Conservation (phyloP, 2,797 vertebrate species). For the Typhlichthys eigenmanni region DNA sequence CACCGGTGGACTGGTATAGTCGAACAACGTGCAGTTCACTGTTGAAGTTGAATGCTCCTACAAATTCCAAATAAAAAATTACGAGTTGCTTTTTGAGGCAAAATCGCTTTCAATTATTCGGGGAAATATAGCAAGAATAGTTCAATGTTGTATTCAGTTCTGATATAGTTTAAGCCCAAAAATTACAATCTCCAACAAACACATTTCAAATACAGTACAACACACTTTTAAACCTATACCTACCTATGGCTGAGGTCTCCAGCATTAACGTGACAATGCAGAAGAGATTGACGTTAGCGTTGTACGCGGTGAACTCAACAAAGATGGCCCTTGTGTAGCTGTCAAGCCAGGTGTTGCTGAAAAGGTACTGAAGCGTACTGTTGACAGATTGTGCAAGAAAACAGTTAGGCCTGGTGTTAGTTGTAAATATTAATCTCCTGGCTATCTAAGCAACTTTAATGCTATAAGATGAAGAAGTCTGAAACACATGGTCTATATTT, state of each 20-base stretch:
- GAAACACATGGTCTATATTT: too few species aligned
- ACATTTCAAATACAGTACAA: not conserved
- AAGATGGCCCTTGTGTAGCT: conserved; percentile 85
- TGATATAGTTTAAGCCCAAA: not conserved
- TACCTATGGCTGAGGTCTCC: conserved; percentile 86
- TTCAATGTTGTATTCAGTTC: not conserved
- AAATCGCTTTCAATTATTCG: not conserved
- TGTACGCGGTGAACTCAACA: conserved; percentile 92
- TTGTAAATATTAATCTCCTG: too few species aligned
- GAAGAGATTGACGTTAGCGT: conserved; percentile 93
- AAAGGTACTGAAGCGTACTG: conserved; percentile 85
- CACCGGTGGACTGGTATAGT: conserved; percentile 82
- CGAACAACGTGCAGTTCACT: conserved; percentile 79
- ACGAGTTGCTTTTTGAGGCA: not conserved
- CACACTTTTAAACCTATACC: conserved; percentile 34
- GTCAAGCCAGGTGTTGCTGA: conserved; percentile 85
- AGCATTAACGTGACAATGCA: conserved; percentile 85
- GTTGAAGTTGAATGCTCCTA: conserved; percentile 85
- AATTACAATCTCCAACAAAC: not conserved
- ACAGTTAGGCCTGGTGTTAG: too few species aligned
- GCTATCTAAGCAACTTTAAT: too few species aligned
- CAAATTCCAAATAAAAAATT: not conserved
- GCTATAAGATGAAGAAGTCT: too few species aligned
- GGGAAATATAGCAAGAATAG: not conserved
- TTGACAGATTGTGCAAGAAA: conserved; percentile 9